Evolutionary conservation across 2,113 vertebrate species (phyloP).

Genomic region (Lipophrys pholis): DNA sequence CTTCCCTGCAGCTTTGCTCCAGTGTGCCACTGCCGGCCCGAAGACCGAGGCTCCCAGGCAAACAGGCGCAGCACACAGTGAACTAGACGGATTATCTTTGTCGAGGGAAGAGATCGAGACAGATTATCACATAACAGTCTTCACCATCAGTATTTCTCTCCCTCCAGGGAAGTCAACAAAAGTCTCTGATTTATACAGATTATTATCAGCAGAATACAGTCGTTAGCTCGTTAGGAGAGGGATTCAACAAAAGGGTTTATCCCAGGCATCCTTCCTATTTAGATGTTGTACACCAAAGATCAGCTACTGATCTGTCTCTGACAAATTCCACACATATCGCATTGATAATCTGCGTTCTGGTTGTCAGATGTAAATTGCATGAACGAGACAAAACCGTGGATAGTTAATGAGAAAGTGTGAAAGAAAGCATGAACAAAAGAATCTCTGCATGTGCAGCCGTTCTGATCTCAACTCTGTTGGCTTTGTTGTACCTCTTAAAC

Average conservation of each 20-base stretch:
- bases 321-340: conserved; percentile 51
- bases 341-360: conserved; percentile 64
- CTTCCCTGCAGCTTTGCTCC: conserved; percentile 60
- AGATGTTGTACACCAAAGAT: conserved; percentile 49
- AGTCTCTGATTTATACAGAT: conserved; percentile 68
- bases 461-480: conserved; percentile 26
- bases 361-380: conserved; percentile 64
- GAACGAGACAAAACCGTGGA: conserved; percentile 51
- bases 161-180: conserved; percentile 71
- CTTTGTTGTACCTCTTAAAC: conserved; percentile 23
- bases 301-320: conserved; percentile 37
- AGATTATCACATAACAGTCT: conserved; percentile 76
- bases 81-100: conserved; percentile 83
- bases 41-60: conserved; percentile 60
- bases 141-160: conserved; percentile 74
- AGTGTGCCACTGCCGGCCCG: conserved; percentile 49
- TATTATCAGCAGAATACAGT: conserved; percentile 57
- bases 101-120: conserved; percentile 80
- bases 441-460: conserved; percentile 18
- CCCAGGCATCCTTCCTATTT: conserved; percentile 47
- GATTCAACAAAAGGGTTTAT: conserved; percentile 64
- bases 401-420: conserved; percentile 57
- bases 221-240: conserved; percentile 52
- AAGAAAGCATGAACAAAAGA: conserved; percentile 49
- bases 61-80: conserved; percentile 64